Base-by-base conservation (phyloP, 2,113 vertebrate species). In the Anoplopoma fimbria region DNA sequence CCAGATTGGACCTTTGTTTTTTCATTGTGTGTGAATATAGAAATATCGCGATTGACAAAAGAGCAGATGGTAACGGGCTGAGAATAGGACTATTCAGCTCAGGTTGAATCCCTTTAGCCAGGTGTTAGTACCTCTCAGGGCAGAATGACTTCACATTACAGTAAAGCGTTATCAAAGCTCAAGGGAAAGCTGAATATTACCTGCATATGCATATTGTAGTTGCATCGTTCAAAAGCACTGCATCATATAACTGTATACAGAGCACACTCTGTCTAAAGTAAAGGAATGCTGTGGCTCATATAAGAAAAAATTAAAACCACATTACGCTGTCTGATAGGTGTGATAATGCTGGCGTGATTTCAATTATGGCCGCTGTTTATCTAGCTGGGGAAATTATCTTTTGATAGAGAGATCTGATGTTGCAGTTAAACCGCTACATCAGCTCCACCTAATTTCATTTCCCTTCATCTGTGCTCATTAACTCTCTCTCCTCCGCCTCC, bases 391-490 rank as follows among this genome's bases (percentile, higher is more conserved):
- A 87, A 84, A 80, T 83, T 5, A 82, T 70, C 60, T 55, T 77
- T 69, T 45, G 34, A 85, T n/a, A 25, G 23, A 42, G 73, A 78
- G 75, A 49, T 78, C 45, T 64, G 73, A 58, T 85, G 49, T 62
- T 83, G 42, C 74, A n/a, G 19, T 34, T 71, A 40, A 87, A 67
- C 47, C 25, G 34, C 53, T 68, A 77, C 62, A 81, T 64, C 36
- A 70, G 13, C 72, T 14, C 23, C 60, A 42, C 17, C 72, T 84
- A 77, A 83, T 92, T 85, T 68, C 0, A 88, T 85, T 73, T 73
- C 60, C 72, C 58, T 73, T 83, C 25, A 73, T 78, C 49, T 69
- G 58, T 47, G 25, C 82, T 86, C 84, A 87, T 88, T 85, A 83
- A 42, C 58, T 65, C 60, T 14, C 60, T 62, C 63, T 71, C 62